Evolutionary conservation across 2,797 vertebrate species (phyloP).

Genomic region (Coregonus sp.): DNA sequence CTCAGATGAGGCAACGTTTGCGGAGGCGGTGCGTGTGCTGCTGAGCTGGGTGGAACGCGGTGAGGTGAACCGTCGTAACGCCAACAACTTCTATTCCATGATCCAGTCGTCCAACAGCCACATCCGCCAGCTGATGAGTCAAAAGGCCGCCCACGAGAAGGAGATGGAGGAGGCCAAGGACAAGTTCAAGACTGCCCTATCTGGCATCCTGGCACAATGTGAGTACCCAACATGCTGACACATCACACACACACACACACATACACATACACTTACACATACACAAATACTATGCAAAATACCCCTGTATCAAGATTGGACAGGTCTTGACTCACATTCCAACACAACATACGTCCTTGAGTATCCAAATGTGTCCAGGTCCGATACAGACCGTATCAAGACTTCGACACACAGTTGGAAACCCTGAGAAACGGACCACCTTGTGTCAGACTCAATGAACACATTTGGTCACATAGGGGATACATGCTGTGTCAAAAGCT

Average conservation of each 20-base stretch:
- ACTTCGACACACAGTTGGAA: too few species aligned
- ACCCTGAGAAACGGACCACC: too few species aligned
- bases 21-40: conserved; percentile 88
- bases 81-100: conserved; percentile 98
- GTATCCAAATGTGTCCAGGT: too few species aligned
- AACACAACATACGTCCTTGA: too few species aligned
- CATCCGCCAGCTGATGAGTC: conserved; percentile 85
- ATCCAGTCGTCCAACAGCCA: conserved; percentile 96
- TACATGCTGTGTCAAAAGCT: too few species aligned
- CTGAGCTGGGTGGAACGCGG: conserved; percentile 94
- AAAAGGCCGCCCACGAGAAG: conserved; percentile 91
- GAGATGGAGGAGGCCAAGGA: conserved; percentile 97
- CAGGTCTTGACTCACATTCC: too few species aligned
- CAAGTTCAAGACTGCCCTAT: conserved; percentile 90
- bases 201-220: conserved; percentile 92
- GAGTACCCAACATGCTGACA: conserved; percentile 67
- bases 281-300: not conserved
- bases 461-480: too few species aligned
- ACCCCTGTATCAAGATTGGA: too few species aligned
- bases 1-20: conserved; percentile 87
- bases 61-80: conserved; percentile 92
- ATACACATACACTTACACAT: too few species aligned
- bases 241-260: not conserved
- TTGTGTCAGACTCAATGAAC: too few species aligned
- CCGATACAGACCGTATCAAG: too few species aligned